A percentile compares a stretch with the other conserved stretches of the same genome.
Conservation (phyloP, 2,113 vertebrate species). For the Pterophyllum scalare region DNA sequence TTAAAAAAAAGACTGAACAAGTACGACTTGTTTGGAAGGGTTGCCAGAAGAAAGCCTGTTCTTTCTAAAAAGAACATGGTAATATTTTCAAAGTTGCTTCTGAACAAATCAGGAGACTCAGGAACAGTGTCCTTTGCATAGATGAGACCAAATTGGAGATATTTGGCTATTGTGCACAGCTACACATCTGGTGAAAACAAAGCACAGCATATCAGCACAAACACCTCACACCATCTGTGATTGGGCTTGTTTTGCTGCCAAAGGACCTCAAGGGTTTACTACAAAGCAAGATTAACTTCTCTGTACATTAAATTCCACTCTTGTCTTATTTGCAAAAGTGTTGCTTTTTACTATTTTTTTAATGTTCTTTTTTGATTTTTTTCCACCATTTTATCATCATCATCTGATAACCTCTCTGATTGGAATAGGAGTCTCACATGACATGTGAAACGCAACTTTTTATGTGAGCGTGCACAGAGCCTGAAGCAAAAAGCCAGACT, state of each 20-base stretch:
- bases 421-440: no score
- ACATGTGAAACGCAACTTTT: no score
- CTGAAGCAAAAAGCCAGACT: no score
- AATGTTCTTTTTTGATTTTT: no score
- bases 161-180: not conserved
- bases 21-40: not conserved
- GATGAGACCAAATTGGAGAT: not conserved
- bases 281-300: not conserved
- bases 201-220: not conserved
- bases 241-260: not conserved
- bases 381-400: no score
- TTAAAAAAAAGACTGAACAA: not conserved
- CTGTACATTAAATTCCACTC: not conserved
- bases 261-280: not conserved
- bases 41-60: not conserved
- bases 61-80: not conserved
- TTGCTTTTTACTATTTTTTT: no score
- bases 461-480: no score
- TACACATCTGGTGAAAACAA: not conserved
- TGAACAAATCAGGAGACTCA: not conserved
- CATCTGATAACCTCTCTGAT: no score
- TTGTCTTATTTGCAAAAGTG: no score
- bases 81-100: not conserved
- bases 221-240: not conserved
- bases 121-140: not conserved